A percentile compares a stretch with the other conserved stretches of the same genome.
Evolutionary conservation across 1,140 invertebrate genomes (phyloP).

Genomic region (Hypsibius dujardini): DNA sequence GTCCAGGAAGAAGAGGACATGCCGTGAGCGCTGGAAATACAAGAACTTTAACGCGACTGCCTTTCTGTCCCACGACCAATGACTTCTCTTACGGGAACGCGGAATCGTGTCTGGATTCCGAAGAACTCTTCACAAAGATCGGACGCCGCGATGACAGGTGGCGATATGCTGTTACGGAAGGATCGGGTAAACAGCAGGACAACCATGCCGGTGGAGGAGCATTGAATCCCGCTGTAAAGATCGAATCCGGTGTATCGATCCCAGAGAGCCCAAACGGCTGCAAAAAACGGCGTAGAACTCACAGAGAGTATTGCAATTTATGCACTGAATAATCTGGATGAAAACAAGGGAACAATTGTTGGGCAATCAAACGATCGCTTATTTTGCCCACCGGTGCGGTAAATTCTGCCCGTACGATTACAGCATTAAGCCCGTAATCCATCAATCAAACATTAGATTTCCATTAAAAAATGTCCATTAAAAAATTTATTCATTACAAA

Average conservation of each 20-base stretch:
- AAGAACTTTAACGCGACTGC: not conserved
- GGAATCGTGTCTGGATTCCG: conserved; percentile 35
- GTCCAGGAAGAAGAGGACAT: conserved; percentile 38
- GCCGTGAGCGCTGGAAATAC: not conserved
- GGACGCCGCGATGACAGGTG: conserved; percentile 53
- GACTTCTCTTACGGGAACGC: not conserved
- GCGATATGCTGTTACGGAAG: conserved; percentile 56
- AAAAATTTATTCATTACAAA: no score
- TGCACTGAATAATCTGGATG: no score
- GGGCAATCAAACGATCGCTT: no score
- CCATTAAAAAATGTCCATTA: no score
- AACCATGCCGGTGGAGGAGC: conserved; percentile 41
- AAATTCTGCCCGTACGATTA: no score
- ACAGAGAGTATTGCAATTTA: no score
- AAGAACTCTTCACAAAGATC: conserved; percentile 57
- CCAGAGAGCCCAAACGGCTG: conserved; percentile 47
- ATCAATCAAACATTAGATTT: no score
- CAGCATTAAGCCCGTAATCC: no score
- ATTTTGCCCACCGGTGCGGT: no score
- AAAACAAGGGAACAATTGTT: no score
- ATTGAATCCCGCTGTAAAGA: conserved; percentile 41
- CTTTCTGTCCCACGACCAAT: not conserved
- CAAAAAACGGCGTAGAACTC: no score
- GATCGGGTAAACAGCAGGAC: conserved; percentile 46
- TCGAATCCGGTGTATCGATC: conserved; percentile 47